phyloP scores from a whole-genome alignment of 1,140 invertebrate genomes.

The Bombus cullumanus region DNA sequence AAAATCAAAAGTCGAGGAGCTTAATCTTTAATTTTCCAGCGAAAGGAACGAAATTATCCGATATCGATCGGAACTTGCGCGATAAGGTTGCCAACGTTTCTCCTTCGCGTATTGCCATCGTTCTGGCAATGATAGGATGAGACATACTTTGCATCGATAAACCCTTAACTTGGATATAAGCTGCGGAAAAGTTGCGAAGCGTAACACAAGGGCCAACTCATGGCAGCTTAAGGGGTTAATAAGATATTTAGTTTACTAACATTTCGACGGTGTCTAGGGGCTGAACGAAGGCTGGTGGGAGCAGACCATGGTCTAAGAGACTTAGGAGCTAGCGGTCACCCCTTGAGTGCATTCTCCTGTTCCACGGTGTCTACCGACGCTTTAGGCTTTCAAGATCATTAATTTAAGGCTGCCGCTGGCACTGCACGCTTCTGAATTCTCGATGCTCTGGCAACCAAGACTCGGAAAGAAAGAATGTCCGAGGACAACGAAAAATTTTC shows the following conservation, averaged over 20 bases:
- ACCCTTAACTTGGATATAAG: conserved; percentile 8
- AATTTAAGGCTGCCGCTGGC: conserved; percentile 80
- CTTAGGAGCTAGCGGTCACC: conserved; percentile 81
- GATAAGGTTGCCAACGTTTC: no score
- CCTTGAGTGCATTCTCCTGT: conserved; percentile 83
- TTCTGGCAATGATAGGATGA: not conserved
- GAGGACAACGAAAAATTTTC: conserved; percentile 21
- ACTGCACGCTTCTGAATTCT: conserved; percentile 66
- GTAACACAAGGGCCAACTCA: conserved; percentile 64
- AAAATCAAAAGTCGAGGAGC: no score
- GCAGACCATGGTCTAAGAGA: conserved; percentile 79
- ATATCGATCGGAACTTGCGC: not conserved
- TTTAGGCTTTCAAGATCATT: conserved; percentile 82
- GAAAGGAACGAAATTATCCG: not conserved
- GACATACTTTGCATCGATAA: not conserved
- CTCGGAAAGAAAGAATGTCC: conserved; percentile 51
- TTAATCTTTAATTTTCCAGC: not conserved
- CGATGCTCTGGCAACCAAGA: conserved; percentile 57
- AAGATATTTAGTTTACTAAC: conserved; percentile 82
- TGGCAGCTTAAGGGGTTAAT: conserved; percentile 79
- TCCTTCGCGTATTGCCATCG: not conserved
- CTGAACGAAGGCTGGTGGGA: conserved; percentile 61
- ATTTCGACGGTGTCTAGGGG: conserved; percentile 76
- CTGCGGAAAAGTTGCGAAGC: conserved; percentile 60
- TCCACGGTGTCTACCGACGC: conserved; percentile 78